A percentile compares a stretch with the other conserved stretches of the same genome.
Evolutionary conservation across 2,113 vertebrate species (phyloP).

Genomic region (Heterocephalus glaber): DNA sequence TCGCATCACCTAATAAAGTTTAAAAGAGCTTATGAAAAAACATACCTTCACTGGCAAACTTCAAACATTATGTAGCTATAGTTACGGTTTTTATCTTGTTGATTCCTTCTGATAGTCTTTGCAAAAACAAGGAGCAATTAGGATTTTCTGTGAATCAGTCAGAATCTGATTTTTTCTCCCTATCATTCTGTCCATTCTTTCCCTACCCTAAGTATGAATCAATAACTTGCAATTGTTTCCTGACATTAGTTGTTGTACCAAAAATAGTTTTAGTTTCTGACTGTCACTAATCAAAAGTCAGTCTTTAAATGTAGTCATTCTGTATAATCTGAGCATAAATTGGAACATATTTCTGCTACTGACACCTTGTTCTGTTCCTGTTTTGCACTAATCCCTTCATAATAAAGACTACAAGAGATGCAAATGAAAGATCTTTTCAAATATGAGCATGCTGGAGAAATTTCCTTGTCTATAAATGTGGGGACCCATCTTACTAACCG

Average conservation of each 20-base stretch:
- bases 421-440: neutral
- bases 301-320: neutral
- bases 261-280: conserved; percentile 17
- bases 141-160: neutral
- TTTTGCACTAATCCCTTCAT: neutral
- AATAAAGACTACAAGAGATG: neutral
- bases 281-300: neutral
- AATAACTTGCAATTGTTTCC: conserved; percentile 25
- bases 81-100: neutral
- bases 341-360: neutral
- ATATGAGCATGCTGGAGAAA: neutral
- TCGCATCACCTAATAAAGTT: neutral
- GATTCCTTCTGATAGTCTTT: neutral
- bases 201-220: neutral
- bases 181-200: neutral
- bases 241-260: neutral
- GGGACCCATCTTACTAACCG: neutral
- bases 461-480: neutral
- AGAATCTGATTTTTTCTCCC: neutral
- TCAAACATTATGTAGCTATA: neutral
- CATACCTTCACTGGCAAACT: neutral
- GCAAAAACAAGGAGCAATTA: neutral
- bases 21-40: neutral
- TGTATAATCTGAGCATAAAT: neutral
- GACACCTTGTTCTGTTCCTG: neutral